These are phyloP conservation scores for Elgaria multicarinata DNA, from an alignment of 2,113 vertebrate species.

Conservation along the genomic window DNA sequence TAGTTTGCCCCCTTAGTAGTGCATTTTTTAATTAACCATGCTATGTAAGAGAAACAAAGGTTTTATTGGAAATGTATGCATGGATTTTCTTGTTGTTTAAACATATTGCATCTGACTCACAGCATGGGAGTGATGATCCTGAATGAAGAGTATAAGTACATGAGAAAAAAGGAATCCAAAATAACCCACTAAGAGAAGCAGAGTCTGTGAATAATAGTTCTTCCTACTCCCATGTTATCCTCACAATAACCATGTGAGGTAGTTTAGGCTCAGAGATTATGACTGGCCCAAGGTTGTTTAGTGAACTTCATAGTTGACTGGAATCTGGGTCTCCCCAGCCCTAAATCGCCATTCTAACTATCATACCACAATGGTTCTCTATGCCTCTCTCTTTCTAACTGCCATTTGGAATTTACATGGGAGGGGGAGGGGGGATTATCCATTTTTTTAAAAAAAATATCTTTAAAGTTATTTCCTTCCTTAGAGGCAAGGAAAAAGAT, in stretches of 20 bases:
- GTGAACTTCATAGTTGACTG: neutral
- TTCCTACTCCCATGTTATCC: neutral
- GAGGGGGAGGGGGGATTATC: neutral
- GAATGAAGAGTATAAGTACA: too few relatives aligned
- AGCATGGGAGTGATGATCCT: too few relatives aligned
- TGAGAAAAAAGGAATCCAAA: too few relatives aligned
- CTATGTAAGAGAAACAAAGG: too few relatives aligned
- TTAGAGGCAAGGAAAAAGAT: slow-evolving; percentile 64
- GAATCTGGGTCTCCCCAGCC: neutral
- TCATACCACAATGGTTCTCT: neutral
- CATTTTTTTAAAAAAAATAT: slow-evolving; percentile 40
- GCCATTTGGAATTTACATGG: slow-evolving; percentile 23
- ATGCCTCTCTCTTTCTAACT: neutral
- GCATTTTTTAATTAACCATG: too few relatives aligned
- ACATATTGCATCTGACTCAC: too few relatives aligned
- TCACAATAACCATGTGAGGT: neutral
- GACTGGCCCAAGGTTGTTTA: neutral
- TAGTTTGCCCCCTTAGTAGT: too few relatives aligned
- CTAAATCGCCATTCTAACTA: neutral
- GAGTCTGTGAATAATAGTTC: neutral
- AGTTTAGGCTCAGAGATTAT: neutral
- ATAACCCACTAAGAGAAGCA: too few relatives aligned
- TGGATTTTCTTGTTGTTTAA: too few relatives aligned
- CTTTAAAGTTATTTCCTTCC: slow-evolving; percentile 63
- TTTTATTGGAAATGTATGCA: too few relatives aligned